A percentile compares a stretch with the other conserved stretches of the same genome.
phyloP scores from a whole-genome alignment of 2,113 vertebrate species.

The Nothocercus nigrocapillus region DNA sequence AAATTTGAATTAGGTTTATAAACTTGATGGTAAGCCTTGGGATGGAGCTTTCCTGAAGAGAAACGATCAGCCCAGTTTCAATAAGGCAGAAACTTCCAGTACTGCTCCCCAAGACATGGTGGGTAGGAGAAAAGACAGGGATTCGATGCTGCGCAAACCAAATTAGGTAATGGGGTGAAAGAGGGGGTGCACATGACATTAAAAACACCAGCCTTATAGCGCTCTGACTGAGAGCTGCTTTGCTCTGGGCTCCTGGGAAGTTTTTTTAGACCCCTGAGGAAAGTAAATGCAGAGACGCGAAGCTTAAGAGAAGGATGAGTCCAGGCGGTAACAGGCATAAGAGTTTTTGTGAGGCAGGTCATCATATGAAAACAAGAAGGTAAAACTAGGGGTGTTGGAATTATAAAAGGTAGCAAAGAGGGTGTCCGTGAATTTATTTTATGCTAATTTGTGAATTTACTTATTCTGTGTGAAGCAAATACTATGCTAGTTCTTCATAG shows the following conservation, averaged over 20 bases:
- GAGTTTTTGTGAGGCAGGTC: neutral
- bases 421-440: neutral
- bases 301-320: neutral
- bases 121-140: neutral
- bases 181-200: neutral
- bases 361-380: neutral
- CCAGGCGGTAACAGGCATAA: neutral
- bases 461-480: neutral
- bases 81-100: neutral
- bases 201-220: neutral
- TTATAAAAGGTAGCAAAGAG: neutral
- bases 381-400: neutral
- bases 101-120: neutral
- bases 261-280: neutral
- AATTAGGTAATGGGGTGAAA: neutral
- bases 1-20: neutral
- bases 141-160: neutral
- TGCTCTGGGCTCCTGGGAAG: neutral
- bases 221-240: neutral
- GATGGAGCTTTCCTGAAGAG: neutral
- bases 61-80: neutral
- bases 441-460: neutral
- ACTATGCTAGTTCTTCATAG: neutral
- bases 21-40: neutral
- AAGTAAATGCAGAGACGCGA: neutral